These are phyloP conservation scores for Chrysomela aeneicollis DNA, from an alignment of 2,888 invertebrate genomes.

Conservation along the genomic window DNA sequence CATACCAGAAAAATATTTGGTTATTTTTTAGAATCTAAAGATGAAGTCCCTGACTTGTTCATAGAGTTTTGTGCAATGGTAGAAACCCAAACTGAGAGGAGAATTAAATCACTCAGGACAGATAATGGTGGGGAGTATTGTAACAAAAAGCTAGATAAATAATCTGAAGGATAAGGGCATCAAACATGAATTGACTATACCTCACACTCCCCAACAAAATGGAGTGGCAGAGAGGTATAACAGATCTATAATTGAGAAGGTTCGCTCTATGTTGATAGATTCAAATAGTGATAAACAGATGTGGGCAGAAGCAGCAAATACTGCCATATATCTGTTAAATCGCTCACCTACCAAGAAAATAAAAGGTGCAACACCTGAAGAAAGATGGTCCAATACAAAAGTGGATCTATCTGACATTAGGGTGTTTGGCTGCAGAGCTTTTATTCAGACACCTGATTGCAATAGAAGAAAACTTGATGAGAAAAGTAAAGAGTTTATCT, in stretches of 20 bases:
- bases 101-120: slow-evolving; percentile 26
- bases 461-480: slow-evolving; percentile 30
- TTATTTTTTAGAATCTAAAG: slow-evolving; percentile 35
- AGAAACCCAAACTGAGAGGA: slow-evolving; percentile 34
- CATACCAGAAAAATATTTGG: slow-evolving; percentile 28
- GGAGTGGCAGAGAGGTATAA: slow-evolving; percentile 19
- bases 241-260: slow-evolving; percentile 4
- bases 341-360: slow-evolving; percentile 27
- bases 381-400: slow-evolving; percentile 22
- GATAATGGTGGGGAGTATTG: slow-evolving; percentile 29
- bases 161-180: slow-evolving; percentile 12
- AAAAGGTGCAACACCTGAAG: slow-evolving; percentile 31
- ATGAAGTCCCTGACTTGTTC: slow-evolving; percentile 28
- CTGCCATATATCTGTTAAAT: slow-evolving; percentile 10
- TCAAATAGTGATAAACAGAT: slow-evolving; percentile 21
- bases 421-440: slow-evolving; percentile 25
- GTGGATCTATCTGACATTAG: slow-evolving; percentile 23
- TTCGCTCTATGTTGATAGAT: slow-evolving; percentile 8
- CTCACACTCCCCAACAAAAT: slow-evolving; percentile 34
- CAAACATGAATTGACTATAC: slow-evolving; percentile 20
- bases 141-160: slow-evolving; percentile 15
- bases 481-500: slow-evolving; percentile 30
- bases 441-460: slow-evolving; percentile 30
- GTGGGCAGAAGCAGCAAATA: slow-evolving; percentile 33
- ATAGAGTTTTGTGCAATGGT: slow-evolving; percentile 32